Conservation (phyloP, 2,113 vertebrate genomes). For the Neodontobutis hainanensis region DNA sequence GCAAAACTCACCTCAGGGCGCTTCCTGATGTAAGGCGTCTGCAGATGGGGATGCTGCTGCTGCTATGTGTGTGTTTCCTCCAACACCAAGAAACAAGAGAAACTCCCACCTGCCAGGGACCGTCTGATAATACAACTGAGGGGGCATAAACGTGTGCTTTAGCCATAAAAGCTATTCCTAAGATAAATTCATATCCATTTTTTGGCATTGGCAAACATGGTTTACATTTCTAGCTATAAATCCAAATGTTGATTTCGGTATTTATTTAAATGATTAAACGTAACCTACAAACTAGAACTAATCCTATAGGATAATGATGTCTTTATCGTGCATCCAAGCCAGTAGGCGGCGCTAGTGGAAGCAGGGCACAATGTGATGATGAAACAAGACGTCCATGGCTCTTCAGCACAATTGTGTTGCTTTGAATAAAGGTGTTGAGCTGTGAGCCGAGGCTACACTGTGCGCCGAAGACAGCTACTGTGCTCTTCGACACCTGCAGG, state of each 20-base stretch:
- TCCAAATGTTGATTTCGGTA: no score
- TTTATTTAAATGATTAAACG: no score
- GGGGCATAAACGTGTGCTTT: no score
- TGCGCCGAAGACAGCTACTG: slow-evolving; percentile 73
- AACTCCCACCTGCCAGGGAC: slow-evolving; percentile 78
- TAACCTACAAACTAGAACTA: no score
- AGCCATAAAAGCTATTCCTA: no score
- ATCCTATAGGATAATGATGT: not conserved
- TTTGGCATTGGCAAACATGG: no score
- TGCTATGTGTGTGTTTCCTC: slow-evolving; percentile 9
- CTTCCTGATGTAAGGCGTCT: slow-evolving; percentile 46
- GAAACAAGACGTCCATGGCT: slow-evolving; percentile 31
- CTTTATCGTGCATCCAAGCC: slow-evolving; percentile 44
- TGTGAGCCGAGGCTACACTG: slow-evolving; percentile 42
- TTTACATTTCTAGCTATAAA: no score
- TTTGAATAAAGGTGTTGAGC: slow-evolving; percentile 49
- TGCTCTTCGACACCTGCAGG: slow-evolving; percentile 60
- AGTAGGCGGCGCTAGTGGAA: slow-evolving; percentile 72
- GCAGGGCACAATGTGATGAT: slow-evolving; percentile 18
- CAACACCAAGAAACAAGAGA: slow-evolving; percentile 66
- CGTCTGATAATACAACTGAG: slow-evolving; percentile 77
- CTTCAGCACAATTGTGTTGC: slow-evolving; percentile 32
- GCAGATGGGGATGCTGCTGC: slow-evolving; percentile 36
- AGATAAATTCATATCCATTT: no score
- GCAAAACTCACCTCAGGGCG: slow-evolving; percentile 55